Evolutionary conservation across 2,113 vertebrate genomes (phyloP).

Genomic region (Vicugna pacos): DNA sequence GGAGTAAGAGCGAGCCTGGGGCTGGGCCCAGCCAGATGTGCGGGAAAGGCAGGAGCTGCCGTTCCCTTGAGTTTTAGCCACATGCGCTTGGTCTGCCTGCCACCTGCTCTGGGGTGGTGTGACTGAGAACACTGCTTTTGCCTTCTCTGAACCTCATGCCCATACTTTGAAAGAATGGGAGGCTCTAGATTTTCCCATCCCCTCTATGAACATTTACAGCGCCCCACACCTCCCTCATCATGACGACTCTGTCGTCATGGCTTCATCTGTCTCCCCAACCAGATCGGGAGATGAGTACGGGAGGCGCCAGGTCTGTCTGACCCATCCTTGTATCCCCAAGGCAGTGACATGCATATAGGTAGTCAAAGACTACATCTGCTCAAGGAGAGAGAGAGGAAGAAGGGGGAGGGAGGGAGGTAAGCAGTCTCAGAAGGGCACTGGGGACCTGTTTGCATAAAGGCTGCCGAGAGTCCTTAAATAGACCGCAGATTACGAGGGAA

Average conservation of each 20-base stretch:
- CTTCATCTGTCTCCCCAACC: not conserved
- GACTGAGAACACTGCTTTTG: not conserved
- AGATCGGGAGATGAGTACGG: not conserved
- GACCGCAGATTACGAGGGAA: not conserved
- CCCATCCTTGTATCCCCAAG: not conserved
- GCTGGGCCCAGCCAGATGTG: not conserved
- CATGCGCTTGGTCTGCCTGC: not conserved
- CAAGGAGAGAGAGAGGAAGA: not conserved
- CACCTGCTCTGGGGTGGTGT: not conserved
- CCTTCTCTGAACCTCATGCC: not conserved
- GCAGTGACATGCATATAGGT: too few species aligned
- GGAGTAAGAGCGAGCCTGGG: not conserved
- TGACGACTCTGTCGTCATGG: fast-evolving
- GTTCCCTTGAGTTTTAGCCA: not conserved
- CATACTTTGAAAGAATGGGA: not conserved
- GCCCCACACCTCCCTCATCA: not conserved
- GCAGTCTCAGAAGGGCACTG: not conserved
- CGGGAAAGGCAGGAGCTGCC: not conserved
- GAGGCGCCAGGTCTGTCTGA: not conserved
- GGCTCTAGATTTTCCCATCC: not conserved
- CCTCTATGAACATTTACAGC: not conserved
- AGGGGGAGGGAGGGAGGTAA: too few species aligned
- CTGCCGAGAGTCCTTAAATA: not conserved
- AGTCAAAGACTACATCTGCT: not conserved
- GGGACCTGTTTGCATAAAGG: not conserved